Evolutionary conservation across 2,113 vertebrate species (phyloP).

Genomic region (Podarcis muralis): DNA sequence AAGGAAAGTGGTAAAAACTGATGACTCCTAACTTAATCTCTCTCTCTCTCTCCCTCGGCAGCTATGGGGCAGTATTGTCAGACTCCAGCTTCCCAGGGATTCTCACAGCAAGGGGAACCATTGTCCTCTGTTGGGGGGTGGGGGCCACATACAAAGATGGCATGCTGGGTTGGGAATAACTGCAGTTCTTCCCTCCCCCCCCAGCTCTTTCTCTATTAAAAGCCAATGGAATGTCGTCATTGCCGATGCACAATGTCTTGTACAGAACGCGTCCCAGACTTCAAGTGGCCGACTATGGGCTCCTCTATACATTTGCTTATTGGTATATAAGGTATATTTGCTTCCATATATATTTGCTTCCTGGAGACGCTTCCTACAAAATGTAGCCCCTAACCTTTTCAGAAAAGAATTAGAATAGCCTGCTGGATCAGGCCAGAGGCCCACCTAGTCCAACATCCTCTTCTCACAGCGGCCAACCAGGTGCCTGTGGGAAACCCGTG

Average conservation of each 20-base stretch:
- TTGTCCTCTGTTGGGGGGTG: constrained; percentile 42
- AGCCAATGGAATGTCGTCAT: not conserved
- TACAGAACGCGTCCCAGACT: not conserved
- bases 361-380: not conserved
- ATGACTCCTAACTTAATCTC: constrained; percentile 33
- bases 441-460: too few relatives aligned
- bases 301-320: not conserved
- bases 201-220: constrained; percentile 26
- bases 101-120: constrained; percentile 41
- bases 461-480: too few relatives aligned
- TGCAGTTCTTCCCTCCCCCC: not conserved
- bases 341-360: accelerated
- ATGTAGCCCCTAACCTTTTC: not conserved
- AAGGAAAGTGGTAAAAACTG: constrained; percentile 23
- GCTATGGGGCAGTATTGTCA: constrained; percentile 31
- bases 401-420: too few relatives aligned
- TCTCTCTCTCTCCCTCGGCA: constrained; percentile 25
- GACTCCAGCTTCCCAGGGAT: constrained; percentile 45
- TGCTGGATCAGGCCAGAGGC: too few relatives aligned
- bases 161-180: constrained; percentile 35
- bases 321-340: accelerated
- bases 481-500: too few relatives aligned
- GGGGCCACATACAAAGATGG: constrained; percentile 37
- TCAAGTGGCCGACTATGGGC: not conserved
- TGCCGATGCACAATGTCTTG: not conserved